Evolutionary conservation across 2,797 vertebrate species (phyloP).

Genomic region (Oreortyx pictus): DNA sequence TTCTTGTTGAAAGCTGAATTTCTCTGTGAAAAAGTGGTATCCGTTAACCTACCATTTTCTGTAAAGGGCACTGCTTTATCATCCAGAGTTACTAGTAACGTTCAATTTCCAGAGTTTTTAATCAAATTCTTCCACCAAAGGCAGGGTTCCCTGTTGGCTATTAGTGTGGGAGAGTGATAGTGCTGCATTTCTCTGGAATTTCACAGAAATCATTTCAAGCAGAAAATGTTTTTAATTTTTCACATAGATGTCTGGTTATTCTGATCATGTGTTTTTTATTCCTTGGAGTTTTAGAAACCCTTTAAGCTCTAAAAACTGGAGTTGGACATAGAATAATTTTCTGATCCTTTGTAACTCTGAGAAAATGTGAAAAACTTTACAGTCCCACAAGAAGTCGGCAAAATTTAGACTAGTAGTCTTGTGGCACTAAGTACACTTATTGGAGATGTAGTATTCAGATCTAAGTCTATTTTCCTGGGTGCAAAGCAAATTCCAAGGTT

Average conservation of each 20-base stretch:
- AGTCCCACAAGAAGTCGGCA: neutral
- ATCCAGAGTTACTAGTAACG: constrained; percentile 53
- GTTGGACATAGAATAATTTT: neutral
- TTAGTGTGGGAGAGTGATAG: constrained; percentile 30
- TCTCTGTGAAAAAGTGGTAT: constrained; percentile 48
- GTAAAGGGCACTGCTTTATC: constrained; percentile 57
- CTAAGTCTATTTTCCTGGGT: neutral
- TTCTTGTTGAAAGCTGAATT: constrained; percentile 42
- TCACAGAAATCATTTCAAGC: neutral
- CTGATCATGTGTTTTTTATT: neutral
- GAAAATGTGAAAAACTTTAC: neutral
- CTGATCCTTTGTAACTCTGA: neutral
- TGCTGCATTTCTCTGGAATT: neutral
- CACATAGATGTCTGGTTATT: neutral
- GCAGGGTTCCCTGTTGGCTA: constrained; percentile 25
- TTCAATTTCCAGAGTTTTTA: constrained; percentile 54
- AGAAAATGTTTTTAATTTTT: neutral
- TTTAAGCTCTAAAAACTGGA: neutral
- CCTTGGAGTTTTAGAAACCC: constrained; percentile 1
- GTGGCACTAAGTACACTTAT: neutral
- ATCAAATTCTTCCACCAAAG: constrained; percentile 41
- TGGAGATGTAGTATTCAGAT: neutral
- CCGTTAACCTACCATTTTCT: constrained; percentile 30
- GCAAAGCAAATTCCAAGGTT: neutral
- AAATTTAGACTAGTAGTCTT: neutral